These are phyloP conservation scores for Oceanodroma tethys DNA, from an alignment of 2,113 vertebrate species.

Conservation along the genomic window DNA sequence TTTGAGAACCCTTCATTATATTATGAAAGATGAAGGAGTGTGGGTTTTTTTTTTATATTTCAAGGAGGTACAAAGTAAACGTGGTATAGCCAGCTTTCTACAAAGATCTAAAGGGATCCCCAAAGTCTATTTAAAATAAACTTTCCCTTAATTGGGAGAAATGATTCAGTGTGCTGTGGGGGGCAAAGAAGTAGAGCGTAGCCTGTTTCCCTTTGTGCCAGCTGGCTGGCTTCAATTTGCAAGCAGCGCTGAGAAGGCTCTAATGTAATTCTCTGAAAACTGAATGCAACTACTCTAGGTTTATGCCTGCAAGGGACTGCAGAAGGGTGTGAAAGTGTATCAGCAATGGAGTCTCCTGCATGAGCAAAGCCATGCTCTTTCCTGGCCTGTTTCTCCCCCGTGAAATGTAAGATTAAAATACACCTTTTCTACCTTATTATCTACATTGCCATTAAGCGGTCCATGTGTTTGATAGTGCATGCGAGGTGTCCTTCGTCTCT, in stretches of 20 bases:
- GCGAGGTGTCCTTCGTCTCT: background rate
- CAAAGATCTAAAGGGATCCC: background rate
- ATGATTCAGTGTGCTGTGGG: background rate
- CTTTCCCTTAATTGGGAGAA: slow-evolving; percentile 29
- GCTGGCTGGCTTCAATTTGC: background rate
- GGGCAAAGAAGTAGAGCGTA: background rate
- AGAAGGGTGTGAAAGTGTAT: background rate
- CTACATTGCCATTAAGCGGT: background rate
- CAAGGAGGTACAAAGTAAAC: background rate
- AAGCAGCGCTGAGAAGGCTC: background rate
- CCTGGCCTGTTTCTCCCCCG: background rate
- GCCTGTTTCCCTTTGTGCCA: background rate
- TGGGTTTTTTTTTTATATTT: background rate
- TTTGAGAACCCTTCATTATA: background rate
- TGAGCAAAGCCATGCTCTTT: background rate
- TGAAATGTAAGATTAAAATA: background rate
- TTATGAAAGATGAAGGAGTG: background rate
- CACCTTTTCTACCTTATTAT: background rate
- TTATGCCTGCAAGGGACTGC: background rate
- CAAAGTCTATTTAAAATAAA: background rate
- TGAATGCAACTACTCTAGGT: background rate
- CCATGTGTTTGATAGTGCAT: background rate
- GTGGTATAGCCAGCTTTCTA: background rate
- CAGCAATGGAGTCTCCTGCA: background rate
- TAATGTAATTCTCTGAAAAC: background rate